Evolutionary conservation across 2,888 invertebrate species (phyloP).

Genomic region (Tachina fera): DNA sequence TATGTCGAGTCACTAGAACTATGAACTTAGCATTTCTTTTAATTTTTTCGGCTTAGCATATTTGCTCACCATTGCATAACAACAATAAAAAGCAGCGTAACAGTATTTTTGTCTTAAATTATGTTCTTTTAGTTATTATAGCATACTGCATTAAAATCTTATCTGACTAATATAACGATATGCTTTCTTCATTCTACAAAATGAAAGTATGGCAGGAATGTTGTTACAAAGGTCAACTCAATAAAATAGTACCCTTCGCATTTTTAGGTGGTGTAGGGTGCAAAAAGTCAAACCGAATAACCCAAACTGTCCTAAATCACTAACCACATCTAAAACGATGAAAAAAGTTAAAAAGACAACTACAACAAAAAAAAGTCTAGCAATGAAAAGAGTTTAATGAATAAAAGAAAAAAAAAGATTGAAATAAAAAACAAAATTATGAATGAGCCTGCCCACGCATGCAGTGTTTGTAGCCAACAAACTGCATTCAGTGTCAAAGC

Average conservation of each 20-base stretch:
- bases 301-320: slow-evolving; percentile 54
- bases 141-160: too few relatives aligned
- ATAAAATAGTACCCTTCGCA: neutral
- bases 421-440: slow-evolving; percentile 73
- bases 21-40: too few relatives aligned
- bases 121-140: too few relatives aligned
- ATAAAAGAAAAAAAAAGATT: slow-evolving; percentile 55
- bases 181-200: too few relatives aligned
- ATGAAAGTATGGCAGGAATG: too few relatives aligned
- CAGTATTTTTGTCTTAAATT: too few relatives aligned
- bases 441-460: slow-evolving; percentile 77
- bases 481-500: slow-evolving; percentile 69
- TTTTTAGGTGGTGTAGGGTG: neutral
- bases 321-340: slow-evolving; percentile 17
- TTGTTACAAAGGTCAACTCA: neutral
- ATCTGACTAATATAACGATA: too few relatives aligned
- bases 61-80: too few relatives aligned
- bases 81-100: too few relatives aligned
- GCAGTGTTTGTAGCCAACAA: slow-evolving; percentile 51
- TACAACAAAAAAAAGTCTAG: slow-evolving; percentile 44
- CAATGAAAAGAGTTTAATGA: slow-evolving; percentile 70
- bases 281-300: neutral
- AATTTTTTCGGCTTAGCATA: too few relatives aligned
- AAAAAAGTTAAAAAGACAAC: slow-evolving; percentile 21
- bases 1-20: too few relatives aligned